phyloP scores from a whole-genome alignment of 2,797 vertebrate genomes.

The Chelidonichthys spinosus region DNA sequence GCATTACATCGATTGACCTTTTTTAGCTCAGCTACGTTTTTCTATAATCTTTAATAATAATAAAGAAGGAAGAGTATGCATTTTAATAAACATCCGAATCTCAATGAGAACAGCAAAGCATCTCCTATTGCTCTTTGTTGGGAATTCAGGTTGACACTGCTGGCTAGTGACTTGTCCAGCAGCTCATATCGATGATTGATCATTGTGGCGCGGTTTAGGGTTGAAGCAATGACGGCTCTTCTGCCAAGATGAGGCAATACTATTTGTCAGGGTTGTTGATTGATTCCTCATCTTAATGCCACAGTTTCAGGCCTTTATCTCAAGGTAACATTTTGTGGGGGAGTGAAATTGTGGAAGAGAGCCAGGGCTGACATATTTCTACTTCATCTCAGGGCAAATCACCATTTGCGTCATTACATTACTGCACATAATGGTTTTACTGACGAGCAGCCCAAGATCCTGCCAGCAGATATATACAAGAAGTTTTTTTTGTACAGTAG shows the following conservation, averaged over 20 bases:
- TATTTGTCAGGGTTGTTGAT: slow-evolving; percentile 65
- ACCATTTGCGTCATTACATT: slow-evolving; percentile 59
- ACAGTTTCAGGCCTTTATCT: slow-evolving; percentile 56
- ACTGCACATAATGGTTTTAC: slow-evolving; percentile 59
- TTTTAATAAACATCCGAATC: slow-evolving; percentile 22
- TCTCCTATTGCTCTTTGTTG: slow-evolving; percentile 25
- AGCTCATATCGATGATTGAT: slow-evolving; percentile 54
- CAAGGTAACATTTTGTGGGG: slow-evolving; percentile 59
- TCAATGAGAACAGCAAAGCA: slow-evolving; percentile 20
- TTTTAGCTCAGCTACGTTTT: neutral
- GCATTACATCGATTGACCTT: neutral
- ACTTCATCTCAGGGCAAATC: slow-evolving; percentile 59
- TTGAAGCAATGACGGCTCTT: slow-evolving; percentile 44
- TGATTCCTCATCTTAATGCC: slow-evolving; percentile 67
- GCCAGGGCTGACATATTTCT: slow-evolving; percentile 58
- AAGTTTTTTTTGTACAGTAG: slow-evolving; percentile 36
- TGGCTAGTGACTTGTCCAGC: slow-evolving; percentile 31
- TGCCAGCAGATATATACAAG: slow-evolving; percentile 42
- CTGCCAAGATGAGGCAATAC: slow-evolving; percentile 60
- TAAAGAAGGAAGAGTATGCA: slow-evolving; percentile 5
- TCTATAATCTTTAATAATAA: neutral
- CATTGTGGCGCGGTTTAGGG: slow-evolving; percentile 26
- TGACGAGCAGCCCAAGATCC: slow-evolving; percentile 43
- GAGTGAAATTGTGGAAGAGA: slow-evolving; percentile 46
- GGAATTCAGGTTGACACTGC: slow-evolving; percentile 31